Conservation (phyloP, 37 sponge, comb jelly and placozoan genomes). For the Dysidea cf. avara region DNA sequence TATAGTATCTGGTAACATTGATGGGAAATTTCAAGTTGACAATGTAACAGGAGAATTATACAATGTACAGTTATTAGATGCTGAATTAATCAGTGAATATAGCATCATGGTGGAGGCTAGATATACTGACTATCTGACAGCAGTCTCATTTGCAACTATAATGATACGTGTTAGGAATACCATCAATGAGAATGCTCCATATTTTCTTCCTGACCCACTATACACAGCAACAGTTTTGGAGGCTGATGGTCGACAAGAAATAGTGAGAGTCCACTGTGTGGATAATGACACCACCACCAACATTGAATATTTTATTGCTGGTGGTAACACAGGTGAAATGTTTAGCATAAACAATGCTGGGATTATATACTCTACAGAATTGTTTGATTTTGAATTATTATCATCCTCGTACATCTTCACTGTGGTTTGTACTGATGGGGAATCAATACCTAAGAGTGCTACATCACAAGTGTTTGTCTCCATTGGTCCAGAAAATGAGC, state of each 20-base stretch:
- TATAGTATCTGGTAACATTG: conserved; percentile 50
- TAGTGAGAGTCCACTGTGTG: too few relatives aligned
- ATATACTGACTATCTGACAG: conserved; percentile 21
- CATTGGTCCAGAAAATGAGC: conserved; percentile 43
- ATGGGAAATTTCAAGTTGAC: conserved; percentile 32
- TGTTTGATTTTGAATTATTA: conserved; percentile 37
- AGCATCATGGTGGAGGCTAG: conserved; percentile 37
- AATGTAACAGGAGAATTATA: conserved; percentile 39
- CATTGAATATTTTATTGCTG: neutral
- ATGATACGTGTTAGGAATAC: conserved; percentile 30
- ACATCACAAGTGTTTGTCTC: conserved; percentile 23
- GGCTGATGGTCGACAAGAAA: too few relatives aligned
- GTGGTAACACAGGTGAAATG: neutral
- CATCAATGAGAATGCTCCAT: conserved; percentile 75
- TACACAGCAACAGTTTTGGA: too few relatives aligned
- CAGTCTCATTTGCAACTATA: conserved; percentile 46
- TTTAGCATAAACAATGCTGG: conserved; percentile 18
- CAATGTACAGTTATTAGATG: conserved; percentile 26
- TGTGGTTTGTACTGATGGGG: conserved; percentile 34
- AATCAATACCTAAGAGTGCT: conserved; percentile 9
- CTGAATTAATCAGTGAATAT: conserved; percentile 20
- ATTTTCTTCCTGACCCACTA: too few relatives aligned
- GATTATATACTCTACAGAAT: conserved; percentile 7
- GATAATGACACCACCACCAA: conserved; percentile 5
- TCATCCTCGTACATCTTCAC: conserved; percentile 39